Evolutionary conservation across 1,140 invertebrate species (phyloP), one percentile per base, ranked within the genome.

Genomic region (Brachionus manjavacas): DNA sequence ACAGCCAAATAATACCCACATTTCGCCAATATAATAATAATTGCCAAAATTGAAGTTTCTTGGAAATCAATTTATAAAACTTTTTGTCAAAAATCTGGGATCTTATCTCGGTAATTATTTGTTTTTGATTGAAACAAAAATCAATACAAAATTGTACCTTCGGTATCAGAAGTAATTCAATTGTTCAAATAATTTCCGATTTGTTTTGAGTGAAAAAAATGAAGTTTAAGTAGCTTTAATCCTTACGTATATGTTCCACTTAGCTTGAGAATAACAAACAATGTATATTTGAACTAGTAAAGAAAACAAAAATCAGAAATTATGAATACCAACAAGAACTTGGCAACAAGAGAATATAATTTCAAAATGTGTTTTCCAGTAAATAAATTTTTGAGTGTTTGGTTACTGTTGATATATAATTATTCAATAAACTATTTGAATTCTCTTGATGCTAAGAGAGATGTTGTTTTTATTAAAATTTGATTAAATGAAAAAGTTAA

Each of bases 301-400:
- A 76, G 6, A 49, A 76, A 74, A 74, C 31, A 74, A 74, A 74
- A 41, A 41, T 23, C 31, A 41, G 39, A 74, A 49, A 76, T 76
- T 76, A 76, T 76, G 72, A 76, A 76, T 76, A 76, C 72, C 43
- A 76, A 76, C 43, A 49, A 46, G 43, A 76, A 49, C 72, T 76
- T 76, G 72, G 72, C 72, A 76, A 76, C 72, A 76, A 76, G 72
- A 25, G 41, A 76, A 76, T 76, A 60, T 60, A 49, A 76, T 49
- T 76, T 76, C 7, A 31, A 46, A 76, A 76, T 76, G 39, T 76
- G 23, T 72, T n/a, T 72, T 72, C 35, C 68, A 72, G 68, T 72
- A 72, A 72, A 72, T 72, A 72, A 72, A 72, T 72, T 72, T 39
- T 72, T 16, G 39, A 72, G 68, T 72, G 68, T 72, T 72, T 72